Evolutionary conservation across 2,113 vertebrate species (phyloP).

Genomic region (Callipepla squamata): DNA sequence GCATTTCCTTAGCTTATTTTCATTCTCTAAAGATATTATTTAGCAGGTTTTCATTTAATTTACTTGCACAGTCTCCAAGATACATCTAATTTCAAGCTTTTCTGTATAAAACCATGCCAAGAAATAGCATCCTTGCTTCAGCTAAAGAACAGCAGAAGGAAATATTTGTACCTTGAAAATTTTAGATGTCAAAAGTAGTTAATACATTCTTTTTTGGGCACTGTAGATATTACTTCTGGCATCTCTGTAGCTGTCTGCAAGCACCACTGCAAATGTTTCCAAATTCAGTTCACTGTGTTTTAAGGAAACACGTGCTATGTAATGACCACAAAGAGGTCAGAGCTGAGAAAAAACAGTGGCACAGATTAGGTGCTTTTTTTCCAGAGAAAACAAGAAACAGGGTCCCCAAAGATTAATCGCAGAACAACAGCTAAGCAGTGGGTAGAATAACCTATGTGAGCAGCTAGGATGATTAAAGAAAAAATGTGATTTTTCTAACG

Average conservation of each 20-base stretch:
- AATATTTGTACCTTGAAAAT: not conserved
- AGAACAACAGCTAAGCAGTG: not conserved
- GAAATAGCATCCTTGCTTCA: not conserved
- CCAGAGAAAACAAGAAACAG: not conserved
- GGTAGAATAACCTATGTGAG: not conserved
- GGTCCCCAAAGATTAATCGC: accelerated
- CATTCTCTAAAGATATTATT: not conserved
- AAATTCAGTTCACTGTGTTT: not conserved
- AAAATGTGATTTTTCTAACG: not conserved
- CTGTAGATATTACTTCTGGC: not conserved
- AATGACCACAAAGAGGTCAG: not conserved
- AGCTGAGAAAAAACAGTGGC: not conserved
- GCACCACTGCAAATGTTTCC: not conserved
- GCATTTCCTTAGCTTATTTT: conserved; percentile 13
- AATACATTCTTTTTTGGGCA: not conserved
- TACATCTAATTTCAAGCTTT: not conserved
- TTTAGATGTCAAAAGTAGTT: not conserved
- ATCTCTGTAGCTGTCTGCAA: not conserved
- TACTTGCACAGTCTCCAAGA: not conserved
- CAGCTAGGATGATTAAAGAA: not conserved
- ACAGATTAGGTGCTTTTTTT: accelerated
- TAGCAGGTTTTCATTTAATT: not conserved
- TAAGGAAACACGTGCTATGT: not conserved
- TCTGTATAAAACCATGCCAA: not conserved
- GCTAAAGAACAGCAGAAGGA: not conserved